Evolutionary conservation across 1,140 invertebrate genomes (phyloP).

Genomic region (Lethocerus indicus): DNA sequence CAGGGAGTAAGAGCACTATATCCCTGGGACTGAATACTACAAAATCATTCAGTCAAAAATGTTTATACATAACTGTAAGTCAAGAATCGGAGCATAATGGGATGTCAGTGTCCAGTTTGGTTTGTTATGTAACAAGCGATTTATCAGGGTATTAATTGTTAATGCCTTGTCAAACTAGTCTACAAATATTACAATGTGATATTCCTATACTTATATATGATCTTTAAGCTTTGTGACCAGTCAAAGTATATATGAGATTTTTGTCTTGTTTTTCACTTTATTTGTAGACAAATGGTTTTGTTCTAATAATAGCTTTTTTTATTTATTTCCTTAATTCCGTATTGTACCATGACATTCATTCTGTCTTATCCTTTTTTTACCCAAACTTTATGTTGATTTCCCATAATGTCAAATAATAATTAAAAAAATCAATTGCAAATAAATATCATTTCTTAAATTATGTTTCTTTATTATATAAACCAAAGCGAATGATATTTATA

Average conservation of each 20-base stretch:
- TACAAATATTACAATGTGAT: too few relatives aligned
- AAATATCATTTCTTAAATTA: slow-evolving; percentile 10
- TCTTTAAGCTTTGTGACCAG: background rate
- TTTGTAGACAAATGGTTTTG: background rate
- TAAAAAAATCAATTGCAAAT: background rate
- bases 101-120: slow-evolving; percentile 6
- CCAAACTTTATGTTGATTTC: slow-evolving; percentile 4
- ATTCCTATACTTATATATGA: too few relatives aligned
- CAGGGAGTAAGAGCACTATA: background rate
- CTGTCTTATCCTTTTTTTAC: slow-evolving; percentile 2
- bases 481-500: slow-evolving; percentile 7
- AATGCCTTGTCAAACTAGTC: too few relatives aligned
- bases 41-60: background rate
- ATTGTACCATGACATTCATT: slow-evolving; percentile 1
- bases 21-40: slow-evolving; percentile 3
- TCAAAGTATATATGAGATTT: background rate
- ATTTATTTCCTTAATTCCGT: background rate
- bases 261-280: slow-evolving; percentile 1
- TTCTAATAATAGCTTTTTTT: background rate
- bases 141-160: background rate
- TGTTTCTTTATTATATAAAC: slow-evolving; percentile 10
- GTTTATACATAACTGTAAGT: background rate
- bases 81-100: background rate
- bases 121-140: background rate
- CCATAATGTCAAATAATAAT: background rate